phyloP scores from a whole-genome alignment of 1,140 invertebrate species.

The Triops cancriformis region DNA sequence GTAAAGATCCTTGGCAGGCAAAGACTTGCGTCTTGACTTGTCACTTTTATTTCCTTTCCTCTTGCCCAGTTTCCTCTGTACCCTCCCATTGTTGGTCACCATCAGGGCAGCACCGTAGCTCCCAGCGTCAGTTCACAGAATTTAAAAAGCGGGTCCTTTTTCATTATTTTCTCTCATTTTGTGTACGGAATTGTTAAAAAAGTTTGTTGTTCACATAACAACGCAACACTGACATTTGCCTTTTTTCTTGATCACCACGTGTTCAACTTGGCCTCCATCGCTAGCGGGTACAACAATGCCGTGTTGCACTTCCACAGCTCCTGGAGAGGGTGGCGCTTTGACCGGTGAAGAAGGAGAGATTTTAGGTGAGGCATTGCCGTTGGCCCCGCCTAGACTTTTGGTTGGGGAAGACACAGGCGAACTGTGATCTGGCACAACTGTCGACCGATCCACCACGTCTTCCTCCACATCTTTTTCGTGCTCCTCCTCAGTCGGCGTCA shows the following conservation, averaged over 20 bases:
- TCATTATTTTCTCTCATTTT: not conserved
- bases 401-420: slow-evolving; percentile 20
- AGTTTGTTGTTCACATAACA: slow-evolving; percentile 55
- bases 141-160: not conserved
- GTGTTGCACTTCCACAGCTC: slow-evolving; percentile 62
- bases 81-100: not conserved
- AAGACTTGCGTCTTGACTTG: not conserved
- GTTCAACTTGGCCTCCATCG: slow-evolving; percentile 68
- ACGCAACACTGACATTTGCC: slow-evolving; percentile 83
- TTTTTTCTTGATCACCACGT: slow-evolving; percentile 79
- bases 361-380: slow-evolving; percentile 37
- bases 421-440: slow-evolving; percentile 20
- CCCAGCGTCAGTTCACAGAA: not conserved
- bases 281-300: slow-evolving; percentile 54
- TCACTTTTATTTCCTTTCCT: not conserved
- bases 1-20: not conserved
- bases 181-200: not conserved
- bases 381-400: slow-evolving; percentile 30
- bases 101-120: not conserved
- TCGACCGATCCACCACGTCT: slow-evolving; percentile 3
- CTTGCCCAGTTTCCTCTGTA: not conserved
- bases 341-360: slow-evolving; percentile 32
- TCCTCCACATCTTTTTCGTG: slow-evolving; percentile 5
- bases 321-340: slow-evolving; percentile 35
- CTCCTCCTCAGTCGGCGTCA: slow-evolving; percentile 17